Evolutionary conservation across 2,113 vertebrate species (phyloP).

Genomic region (Syngnathus floridae): DNA sequence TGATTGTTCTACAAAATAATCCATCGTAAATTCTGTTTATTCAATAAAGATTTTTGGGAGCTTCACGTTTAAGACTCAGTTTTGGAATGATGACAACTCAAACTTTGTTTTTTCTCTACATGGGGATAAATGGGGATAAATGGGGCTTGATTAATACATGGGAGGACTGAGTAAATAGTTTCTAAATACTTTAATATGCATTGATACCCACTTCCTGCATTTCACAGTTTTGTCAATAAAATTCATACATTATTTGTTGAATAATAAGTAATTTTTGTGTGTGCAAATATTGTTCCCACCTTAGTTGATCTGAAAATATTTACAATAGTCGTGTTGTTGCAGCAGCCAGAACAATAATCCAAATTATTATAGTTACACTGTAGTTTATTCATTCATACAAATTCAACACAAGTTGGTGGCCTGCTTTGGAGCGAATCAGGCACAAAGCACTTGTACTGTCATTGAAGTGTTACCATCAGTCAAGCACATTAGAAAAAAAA

Average conservation of each 20-base stretch:
- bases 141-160: no score
- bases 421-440: conserved; percentile 53
- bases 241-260: neutral
- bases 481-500: conserved; percentile 59
- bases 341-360: neutral
- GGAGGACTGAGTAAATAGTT: no score
- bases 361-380: conserved; percentile 47
- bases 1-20: conserved; percentile 3
- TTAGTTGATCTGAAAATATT: neutral
- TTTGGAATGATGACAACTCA: neutral
- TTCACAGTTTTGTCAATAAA: neutral
- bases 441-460: conserved; percentile 45
- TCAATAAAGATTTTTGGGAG: neutral
- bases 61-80: neutral
- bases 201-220: neutral
- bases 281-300: neutral
- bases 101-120: neutral
- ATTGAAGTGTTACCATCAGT: conserved; percentile 60
- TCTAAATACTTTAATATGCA: neutral
- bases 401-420: conserved; percentile 50
- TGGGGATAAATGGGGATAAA: no score
- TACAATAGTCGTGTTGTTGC: neutral
- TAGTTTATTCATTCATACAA: conserved; percentile 71
- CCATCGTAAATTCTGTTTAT: neutral
- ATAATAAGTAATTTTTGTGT: neutral